These are phyloP conservation scores for Saccostrea echinata DNA, from an alignment of 1,140 invertebrate species.

Conservation along the genomic window DNA sequence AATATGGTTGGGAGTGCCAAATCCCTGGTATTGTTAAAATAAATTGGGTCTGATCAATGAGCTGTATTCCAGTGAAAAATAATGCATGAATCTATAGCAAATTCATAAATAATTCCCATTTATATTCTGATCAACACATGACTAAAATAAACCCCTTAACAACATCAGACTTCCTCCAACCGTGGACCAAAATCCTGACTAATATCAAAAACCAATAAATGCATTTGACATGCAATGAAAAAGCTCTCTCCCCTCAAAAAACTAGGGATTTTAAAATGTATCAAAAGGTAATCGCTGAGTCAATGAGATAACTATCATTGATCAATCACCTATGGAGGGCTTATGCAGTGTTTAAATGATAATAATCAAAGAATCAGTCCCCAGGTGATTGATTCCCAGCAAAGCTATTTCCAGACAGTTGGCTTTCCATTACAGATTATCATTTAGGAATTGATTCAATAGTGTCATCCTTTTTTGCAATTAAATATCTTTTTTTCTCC, in stretches of 20 bases:
- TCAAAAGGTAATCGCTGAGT: conserved; percentile 13
- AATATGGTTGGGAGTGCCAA: no score
- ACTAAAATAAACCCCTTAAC: background rate
- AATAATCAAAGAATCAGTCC: background rate
- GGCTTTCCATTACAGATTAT: background rate
- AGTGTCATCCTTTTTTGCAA: background rate
- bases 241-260: background rate
- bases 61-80: no score
- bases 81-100: background rate
- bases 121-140: background rate
- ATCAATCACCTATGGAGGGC: conserved; percentile 7
- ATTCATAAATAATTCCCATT: background rate
- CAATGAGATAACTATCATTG: conserved; percentile 22
- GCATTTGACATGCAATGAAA: background rate
- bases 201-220: conserved; percentile 19
- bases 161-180: background rate
- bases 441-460: background rate
- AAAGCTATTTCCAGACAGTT: background rate
- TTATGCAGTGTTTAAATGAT: conserved; percentile 37
- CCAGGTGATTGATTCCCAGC: background rate
- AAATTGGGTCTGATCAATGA: no score
- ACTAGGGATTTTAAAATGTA: background rate
- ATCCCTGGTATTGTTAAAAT: no score
- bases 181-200: background rate
- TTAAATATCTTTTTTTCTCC: conserved; percentile 10